These are phyloP conservation scores for Dinothrombium tinctorium DNA, from an alignment of 1,140 invertebrate genomes.

Conservation along the genomic window DNA sequence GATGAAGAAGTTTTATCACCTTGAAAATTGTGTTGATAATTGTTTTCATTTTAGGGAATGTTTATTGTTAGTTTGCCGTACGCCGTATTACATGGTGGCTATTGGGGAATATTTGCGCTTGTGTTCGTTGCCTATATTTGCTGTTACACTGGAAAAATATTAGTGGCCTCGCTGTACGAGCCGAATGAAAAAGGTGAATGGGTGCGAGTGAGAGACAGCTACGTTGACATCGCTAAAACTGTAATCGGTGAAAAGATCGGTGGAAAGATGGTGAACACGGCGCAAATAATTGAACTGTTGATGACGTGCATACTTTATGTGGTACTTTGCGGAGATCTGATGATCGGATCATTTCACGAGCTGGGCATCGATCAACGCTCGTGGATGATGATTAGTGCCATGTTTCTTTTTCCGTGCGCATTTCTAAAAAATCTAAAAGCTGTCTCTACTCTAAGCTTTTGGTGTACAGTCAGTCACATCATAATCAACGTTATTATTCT, in stretches of 20 bases:
- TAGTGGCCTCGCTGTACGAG: conserved; percentile 96
- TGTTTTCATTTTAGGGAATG: conserved; percentile 58
- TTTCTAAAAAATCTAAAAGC: conserved; percentile 84
- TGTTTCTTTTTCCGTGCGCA: conserved; percentile 63
- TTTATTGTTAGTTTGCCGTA: conserved; percentile 97
- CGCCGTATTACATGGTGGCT: conserved; percentile 87
- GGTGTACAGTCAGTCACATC: conserved; percentile 95
- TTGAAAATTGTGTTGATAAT: conserved; percentile 4
- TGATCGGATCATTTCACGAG: conserved; percentile 83
- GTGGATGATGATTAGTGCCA: conserved; percentile 93
- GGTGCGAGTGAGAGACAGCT: conserved; percentile 68
- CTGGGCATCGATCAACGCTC: conserved; percentile 49
- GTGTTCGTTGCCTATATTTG: conserved; percentile 92
- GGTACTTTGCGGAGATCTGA: conserved; percentile 87
- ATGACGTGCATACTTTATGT: conserved; percentile 99
- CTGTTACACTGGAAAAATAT: conserved; percentile 87
- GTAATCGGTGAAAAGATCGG: conserved; percentile 71
- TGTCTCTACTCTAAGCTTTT: conserved; percentile 80
- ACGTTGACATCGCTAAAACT: conserved; percentile 83
- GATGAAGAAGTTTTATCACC: background rate
- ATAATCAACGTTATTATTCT: conserved; percentile 91
- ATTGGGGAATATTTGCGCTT: conserved; percentile 97
- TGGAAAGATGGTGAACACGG: conserved; percentile 59
- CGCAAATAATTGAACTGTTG: conserved; percentile 89
- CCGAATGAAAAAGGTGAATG: conserved; percentile 24